Conservation (phyloP, 2,797 vertebrate species). For the Echiichthys vipera region DNA sequence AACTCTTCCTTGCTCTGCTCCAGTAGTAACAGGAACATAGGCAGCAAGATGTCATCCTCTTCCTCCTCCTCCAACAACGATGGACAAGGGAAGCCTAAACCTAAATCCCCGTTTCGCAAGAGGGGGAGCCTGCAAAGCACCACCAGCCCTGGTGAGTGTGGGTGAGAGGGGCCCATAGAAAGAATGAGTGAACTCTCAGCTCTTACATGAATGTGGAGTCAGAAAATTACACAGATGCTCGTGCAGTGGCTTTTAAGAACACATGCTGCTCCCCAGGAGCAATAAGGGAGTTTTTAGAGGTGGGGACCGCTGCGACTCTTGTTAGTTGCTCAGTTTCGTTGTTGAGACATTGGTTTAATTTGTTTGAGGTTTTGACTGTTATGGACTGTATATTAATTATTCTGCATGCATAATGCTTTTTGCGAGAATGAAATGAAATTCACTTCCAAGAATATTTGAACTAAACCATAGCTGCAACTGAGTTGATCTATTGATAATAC, state of each 20-base stretch:
- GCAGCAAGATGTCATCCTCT: constrained; percentile 78
- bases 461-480: neutral
- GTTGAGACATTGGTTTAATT: neutral
- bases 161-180: constrained; percentile 22
- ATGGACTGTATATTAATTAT: constrained; percentile 3
- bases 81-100: constrained; percentile 73
- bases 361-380: constrained; percentile 10
- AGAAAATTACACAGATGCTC: constrained; percentile 18
- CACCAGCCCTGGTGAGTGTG: constrained; percentile 87
- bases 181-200: constrained; percentile 22
- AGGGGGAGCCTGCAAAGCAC: constrained; percentile 88
- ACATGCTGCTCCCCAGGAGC: neutral
- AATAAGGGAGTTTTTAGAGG: constrained; percentile 5
- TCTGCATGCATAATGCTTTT: neutral
- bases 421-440: neutral
- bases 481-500: neutral
- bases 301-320: neutral
- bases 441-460: neutral
- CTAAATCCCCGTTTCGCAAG: constrained; percentile 86
- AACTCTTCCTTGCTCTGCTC: constrained; percentile 62
- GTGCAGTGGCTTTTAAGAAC: constrained; percentile 37
- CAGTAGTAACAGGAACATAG: constrained; percentile 47
- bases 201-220: constrained; percentile 5
- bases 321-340: constrained; percentile 6
- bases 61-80: constrained; percentile 52